Conservation (phyloP, 2,113 vertebrate genomes). For the Oryctolagus cuniculus region DNA sequence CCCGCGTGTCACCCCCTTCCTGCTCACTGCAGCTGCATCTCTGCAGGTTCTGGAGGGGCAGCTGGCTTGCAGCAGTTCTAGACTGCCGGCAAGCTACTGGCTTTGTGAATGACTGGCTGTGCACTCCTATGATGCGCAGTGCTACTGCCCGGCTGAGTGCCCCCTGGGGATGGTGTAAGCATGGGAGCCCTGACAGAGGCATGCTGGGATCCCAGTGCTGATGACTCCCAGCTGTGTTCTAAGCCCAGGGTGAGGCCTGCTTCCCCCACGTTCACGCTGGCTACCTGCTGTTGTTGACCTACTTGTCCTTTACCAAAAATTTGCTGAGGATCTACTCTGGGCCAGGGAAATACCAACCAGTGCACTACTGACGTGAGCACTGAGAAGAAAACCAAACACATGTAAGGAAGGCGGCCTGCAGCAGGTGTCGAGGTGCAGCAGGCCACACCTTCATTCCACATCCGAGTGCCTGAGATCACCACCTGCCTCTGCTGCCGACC, state of each 20-base stretch:
- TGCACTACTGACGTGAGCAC: too few relatives aligned
- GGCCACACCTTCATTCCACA: too few relatives aligned
- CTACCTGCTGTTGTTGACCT: not conserved
- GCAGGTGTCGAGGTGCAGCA: too few relatives aligned
- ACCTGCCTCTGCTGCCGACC: too few relatives aligned
- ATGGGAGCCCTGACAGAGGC: not conserved
- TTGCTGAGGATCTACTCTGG: not conserved
- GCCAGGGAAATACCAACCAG: not conserved
- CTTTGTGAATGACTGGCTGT: not conserved
- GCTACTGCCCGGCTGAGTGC: too few relatives aligned
- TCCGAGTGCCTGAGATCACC: too few relatives aligned
- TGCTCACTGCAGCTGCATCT: not conserved
- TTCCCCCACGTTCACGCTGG: not conserved
- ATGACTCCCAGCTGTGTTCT: rapidly evolving
- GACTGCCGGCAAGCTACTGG: not conserved
- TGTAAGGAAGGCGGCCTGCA: not conserved
- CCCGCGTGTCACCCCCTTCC: too few relatives aligned
- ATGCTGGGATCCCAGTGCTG: not conserved
- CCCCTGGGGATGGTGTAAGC: not conserved
- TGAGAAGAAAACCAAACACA: not conserved
- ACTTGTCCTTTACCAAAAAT: not conserved
- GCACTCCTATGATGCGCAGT: too few relatives aligned
- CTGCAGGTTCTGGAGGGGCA: not conserved
- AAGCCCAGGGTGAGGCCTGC: not conserved
- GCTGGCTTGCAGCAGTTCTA: not conserved